These are phyloP conservation scores for Catharus fuscescens DNA, from an alignment of 2,113 vertebrate species.

Conservation along the genomic window DNA sequence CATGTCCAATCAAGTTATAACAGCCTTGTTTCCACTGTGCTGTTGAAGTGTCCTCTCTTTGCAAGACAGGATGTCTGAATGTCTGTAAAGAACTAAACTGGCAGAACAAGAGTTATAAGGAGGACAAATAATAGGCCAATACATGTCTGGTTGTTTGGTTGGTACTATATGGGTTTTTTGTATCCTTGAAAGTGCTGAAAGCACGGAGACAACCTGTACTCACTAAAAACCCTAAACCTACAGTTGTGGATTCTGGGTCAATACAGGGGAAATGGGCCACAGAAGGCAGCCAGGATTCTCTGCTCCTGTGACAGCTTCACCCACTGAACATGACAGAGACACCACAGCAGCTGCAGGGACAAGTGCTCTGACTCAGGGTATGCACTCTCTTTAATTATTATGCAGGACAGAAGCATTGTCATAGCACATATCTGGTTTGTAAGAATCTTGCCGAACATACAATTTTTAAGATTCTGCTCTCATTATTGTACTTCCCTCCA, in stretches of 20 bases:
- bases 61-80: not conserved
- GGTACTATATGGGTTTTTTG: accelerated
- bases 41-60: not conserved
- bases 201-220: not conserved
- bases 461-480: not conserved
- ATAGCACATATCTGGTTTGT: not conserved
- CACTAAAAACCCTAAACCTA: no score
- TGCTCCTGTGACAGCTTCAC: not conserved
- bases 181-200: not conserved
- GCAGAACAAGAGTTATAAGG: no score
- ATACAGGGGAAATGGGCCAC: accelerated
- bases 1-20: no score
- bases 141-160: not conserved
- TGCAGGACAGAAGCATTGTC: not conserved
- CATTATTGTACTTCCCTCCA: not conserved
- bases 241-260: not conserved
- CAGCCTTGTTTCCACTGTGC: not conserved
- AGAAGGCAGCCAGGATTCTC: not conserved
- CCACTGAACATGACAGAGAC: accelerated
- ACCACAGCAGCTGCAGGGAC: not conserved
- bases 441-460: not conserved
- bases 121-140: not conserved
- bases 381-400: not conserved
- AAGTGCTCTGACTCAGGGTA: not conserved
- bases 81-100: not conserved